Base-by-base conservation (phyloP, 2,113 vertebrate genomes). In the Sylvia atricapilla region DNA sequence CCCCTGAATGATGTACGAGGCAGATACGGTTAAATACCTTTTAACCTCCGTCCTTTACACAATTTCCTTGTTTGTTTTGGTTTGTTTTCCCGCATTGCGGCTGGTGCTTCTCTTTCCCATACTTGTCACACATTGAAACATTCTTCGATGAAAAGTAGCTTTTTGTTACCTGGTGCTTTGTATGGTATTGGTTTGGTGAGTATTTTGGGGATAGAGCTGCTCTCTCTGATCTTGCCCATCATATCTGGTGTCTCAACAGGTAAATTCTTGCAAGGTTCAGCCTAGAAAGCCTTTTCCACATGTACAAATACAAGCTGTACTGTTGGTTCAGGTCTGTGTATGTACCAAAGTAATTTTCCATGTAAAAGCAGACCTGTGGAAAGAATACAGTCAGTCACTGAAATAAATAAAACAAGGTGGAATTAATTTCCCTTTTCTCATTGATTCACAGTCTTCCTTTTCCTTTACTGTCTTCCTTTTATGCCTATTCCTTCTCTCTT, bases 41-140 rank as follows among this genome's bases (percentile, higher is more conserved):
- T 72, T 86, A 24, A 6, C 21, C 23, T 80, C 28, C 0, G 1
- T 59, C 23, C 20, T 56, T 56, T 3, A 7, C 25, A 9, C 44
- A n/a, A 0, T 88, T 89, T 41, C 13, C 41, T 41, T 11, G 41
- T n/a, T 68, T 37, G 15, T 21, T 80, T 28, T 13, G 5, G 12
- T 44, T 74, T 50, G 28, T 50, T 63, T 27, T n/a, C 2, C 3
- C 33, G 11, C 13, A 2, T 14, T 0, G 0, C 14, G 41, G 22
- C 41, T 37, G 37, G 12, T n/a, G 10, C 53, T 84, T 44, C 15
- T 69, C 6, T 68, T 79, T 55, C 27, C 24, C 15, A 21, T 47
- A 4, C 15, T 44, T 72, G 37, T 49, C 66, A 10, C n/a, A 30
- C 4, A 2, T 5, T 4, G 3, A 67, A 74, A 62, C 3, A 11